A percentile compares a stretch with the other conserved stretches of the same genome.
Evolutionary conservation across 1,140 invertebrate genomes (phyloP).

Genomic region (Leptoteleia sp.): DNA sequence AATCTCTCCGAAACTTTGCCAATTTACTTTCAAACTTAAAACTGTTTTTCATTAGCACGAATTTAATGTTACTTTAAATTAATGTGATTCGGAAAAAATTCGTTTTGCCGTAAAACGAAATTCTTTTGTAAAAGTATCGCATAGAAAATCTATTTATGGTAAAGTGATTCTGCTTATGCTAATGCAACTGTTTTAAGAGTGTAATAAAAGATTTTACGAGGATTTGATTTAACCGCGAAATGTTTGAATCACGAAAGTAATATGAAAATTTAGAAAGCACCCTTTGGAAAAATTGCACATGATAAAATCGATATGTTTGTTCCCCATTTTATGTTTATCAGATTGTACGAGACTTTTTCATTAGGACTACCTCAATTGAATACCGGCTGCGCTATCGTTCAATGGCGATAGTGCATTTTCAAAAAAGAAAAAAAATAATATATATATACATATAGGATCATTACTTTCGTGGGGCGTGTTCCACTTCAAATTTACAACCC

Average conservation of each 20-base stretch:
- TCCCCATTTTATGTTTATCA: conserved; percentile 41
- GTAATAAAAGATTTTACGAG: too few relatives aligned
- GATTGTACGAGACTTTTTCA: conserved; percentile 45
- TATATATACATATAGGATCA: conserved; percentile 23
- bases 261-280: conserved; percentile 3
- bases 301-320: conserved; percentile 43
- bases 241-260: neutral
- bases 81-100: too few relatives aligned
- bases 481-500: conserved; percentile 24
- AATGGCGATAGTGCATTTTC: conserved; percentile 19
- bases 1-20: too few relatives aligned
- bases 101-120: too few relatives aligned
- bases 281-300: conserved; percentile 13
- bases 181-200: too few relatives aligned
- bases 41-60: too few relatives aligned
- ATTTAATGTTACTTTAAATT: too few relatives aligned
- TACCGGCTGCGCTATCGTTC: conserved; percentile 14
- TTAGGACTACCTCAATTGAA: conserved; percentile 44
- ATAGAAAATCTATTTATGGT: too few relatives aligned
- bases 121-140: too few relatives aligned
- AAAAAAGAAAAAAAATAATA: too few relatives aligned
- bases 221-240: neutral
- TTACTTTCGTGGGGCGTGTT: conserved; percentile 12
- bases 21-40: too few relatives aligned
- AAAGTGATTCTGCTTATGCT: too few relatives aligned